These are phyloP conservation scores for Pristionchus maxplancki DNA, from an alignment of 2,888 invertebrate genomes.

Conservation along the genomic window DNA sequence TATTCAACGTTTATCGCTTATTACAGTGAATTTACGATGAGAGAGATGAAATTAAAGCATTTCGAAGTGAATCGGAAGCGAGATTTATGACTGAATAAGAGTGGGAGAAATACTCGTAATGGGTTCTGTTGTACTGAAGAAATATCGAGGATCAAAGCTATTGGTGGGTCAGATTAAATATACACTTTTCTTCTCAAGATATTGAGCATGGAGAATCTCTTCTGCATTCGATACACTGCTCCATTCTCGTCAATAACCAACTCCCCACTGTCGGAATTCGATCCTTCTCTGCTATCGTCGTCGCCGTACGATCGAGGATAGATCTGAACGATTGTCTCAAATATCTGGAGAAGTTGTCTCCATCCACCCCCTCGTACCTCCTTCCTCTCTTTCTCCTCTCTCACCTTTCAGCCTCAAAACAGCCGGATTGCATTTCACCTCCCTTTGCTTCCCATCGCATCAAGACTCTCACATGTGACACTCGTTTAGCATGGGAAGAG, in stretches of 20 bases:
- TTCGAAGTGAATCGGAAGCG: constrained; percentile 3
- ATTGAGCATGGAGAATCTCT: constrained; percentile 38
- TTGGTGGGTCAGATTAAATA: not conserved
- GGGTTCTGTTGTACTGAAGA: not conserved
- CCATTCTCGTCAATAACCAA: constrained; percentile 36
- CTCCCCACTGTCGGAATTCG: constrained; percentile 9
- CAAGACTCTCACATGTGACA: constrained; percentile 37
- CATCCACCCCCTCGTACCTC: not conserved
- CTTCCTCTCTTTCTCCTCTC: not conserved
- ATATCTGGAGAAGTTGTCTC: not conserved
- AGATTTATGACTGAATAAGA: constrained; percentile 32
- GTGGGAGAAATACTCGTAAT: constrained; percentile 24
- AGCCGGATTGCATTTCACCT: constrained; percentile 15
- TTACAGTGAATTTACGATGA: constrained; percentile 42
- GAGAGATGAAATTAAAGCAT: not conserved
- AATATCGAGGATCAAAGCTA: not conserved
- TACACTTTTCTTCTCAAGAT: constrained; percentile 32
- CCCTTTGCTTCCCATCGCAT: too few relatives aligned
- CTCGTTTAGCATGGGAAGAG: not conserved
- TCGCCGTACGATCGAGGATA: constrained; percentile 25
- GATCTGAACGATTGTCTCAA: constrained; percentile 31
- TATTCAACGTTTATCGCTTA: constrained; percentile 45
- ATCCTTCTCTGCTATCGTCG: constrained; percentile 16
- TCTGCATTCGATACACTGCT: constrained; percentile 40
- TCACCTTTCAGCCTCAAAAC: constrained; percentile 8